phyloP scores from a whole-genome alignment of 2,888 invertebrate genomes.

The Disparrhopalites patrizii region DNA sequence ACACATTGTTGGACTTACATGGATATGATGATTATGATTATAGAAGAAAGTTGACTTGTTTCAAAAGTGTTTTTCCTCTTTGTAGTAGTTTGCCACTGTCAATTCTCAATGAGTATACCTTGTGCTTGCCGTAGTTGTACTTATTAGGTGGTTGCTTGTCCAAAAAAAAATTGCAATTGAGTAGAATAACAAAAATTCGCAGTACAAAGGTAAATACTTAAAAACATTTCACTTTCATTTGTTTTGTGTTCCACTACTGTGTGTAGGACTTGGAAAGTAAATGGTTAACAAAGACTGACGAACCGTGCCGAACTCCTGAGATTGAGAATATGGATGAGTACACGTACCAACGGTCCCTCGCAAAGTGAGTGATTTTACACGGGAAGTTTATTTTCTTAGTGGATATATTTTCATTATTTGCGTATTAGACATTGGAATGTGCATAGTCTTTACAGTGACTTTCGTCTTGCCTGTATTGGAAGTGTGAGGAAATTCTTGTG shows the following conservation, averaged over 20 bases:
- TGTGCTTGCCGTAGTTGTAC: not conserved
- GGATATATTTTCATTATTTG: too few species aligned
- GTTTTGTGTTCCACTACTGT: not conserved
- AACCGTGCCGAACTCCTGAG: constrained; percentile 63
- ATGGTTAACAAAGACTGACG: constrained; percentile 61
- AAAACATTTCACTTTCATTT: not conserved
- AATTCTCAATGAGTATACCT: too few species aligned
- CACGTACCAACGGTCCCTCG: constrained; percentile 74
- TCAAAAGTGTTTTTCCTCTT: too few species aligned
- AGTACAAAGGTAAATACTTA: not conserved
- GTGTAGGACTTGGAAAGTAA: constrained; percentile 54
- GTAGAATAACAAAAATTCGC: not conserved
- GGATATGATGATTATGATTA: too few species aligned
- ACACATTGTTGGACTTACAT: too few species aligned
- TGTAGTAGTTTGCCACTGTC: too few species aligned
- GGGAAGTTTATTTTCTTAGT: too few species aligned
- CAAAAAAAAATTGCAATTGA: not conserved
- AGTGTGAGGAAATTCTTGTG: not conserved
- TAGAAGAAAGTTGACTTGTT: too few species aligned
- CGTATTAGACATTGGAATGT: too few species aligned
- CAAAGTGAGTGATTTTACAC: constrained; percentile 66
- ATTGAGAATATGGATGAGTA: constrained; percentile 78
- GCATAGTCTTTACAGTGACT: not conserved
- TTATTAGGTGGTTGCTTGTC: not conserved
- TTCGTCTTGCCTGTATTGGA: not conserved